These are phyloP conservation scores for Echiichthys vipera DNA, from an alignment of 2,797 vertebrate species.

Conservation along the genomic window DNA sequence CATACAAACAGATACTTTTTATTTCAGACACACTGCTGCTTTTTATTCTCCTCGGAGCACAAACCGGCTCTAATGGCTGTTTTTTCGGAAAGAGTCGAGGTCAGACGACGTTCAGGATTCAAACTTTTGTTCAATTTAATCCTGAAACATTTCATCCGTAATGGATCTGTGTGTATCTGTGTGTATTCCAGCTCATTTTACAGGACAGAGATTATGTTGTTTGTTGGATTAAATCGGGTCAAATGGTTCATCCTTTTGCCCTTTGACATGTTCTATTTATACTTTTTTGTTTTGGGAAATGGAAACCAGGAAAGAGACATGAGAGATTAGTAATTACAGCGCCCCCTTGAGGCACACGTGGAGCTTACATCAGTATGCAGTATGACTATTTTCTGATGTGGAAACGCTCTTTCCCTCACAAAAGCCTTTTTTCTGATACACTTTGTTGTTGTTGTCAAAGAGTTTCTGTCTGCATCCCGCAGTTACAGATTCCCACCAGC, in stretches of 20 bases:
- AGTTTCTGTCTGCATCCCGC: not conserved
- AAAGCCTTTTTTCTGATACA: too few relatives aligned
- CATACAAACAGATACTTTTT: not conserved
- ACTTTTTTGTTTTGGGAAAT: slow-evolving; percentile 45
- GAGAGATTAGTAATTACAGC: too few relatives aligned
- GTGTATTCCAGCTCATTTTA: slow-evolving; percentile 18
- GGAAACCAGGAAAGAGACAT: slow-evolving; percentile 9
- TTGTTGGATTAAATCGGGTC: slow-evolving; percentile 32
- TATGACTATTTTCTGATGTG: too few relatives aligned
- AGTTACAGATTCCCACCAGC: not conserved
- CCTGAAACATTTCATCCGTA: slow-evolving; percentile 13
- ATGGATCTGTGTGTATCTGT: slow-evolving; percentile 32
- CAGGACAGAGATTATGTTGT: slow-evolving; percentile 9
- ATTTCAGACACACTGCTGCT: not conserved
- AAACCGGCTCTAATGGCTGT: not conserved
- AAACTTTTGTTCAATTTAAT: slow-evolving; percentile 37
- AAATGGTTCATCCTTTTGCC: not conserved
- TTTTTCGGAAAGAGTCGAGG: not conserved
- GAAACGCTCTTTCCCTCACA: too few relatives aligned
- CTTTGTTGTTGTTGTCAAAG: not conserved
- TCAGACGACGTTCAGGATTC: slow-evolving; percentile 22
- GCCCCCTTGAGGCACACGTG: not conserved
- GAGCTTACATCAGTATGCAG: too few relatives aligned
- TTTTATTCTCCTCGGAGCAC: not conserved
- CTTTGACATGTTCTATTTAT: slow-evolving; percentile 29